Evolutionary conservation across 2,888 invertebrate species (phyloP).

Genomic region (Drosophila cognata): DNA sequence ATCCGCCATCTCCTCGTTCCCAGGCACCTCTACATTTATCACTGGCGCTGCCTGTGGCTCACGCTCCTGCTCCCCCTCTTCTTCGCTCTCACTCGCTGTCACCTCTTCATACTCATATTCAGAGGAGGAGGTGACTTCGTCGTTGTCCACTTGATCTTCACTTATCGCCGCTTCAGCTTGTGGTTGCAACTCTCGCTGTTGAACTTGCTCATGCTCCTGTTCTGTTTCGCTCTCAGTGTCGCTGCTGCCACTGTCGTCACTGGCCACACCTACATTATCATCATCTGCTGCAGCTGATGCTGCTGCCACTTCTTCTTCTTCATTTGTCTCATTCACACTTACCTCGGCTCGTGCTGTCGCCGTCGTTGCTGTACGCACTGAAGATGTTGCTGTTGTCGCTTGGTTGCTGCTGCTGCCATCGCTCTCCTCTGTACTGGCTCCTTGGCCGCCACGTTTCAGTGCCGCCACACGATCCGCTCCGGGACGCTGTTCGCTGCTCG

Average conservation of each 20-base stretch:
- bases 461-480: conserved; percentile 86
- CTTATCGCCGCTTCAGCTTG: conserved; percentile 3
- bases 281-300: neutral
- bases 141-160: conserved; percentile 2
- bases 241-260: conserved; percentile 58
- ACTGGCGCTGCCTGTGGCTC: conserved; percentile 34
- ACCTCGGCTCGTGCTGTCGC: conserved; percentile 91
- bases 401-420: conserved; percentile 86
- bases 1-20: conserved; percentile 37
- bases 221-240: conserved; percentile 45
- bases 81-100: conserved; percentile 64
- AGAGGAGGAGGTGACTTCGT: conserved; percentile 43
- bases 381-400: conserved; percentile 86
- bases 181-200: conserved; percentile 12
- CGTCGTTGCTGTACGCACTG: conserved; percentile 89
- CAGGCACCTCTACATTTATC: conserved; percentile 62
- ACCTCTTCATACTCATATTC: conserved; percentile 63
- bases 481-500: conserved; percentile 85
- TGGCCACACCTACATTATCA: conserved; percentile 29
- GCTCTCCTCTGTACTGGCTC: conserved; percentile 85
- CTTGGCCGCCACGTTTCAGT: conserved; percentile 83
- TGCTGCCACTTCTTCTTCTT: conserved; percentile 63
- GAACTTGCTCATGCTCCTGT: conserved; percentile 3
- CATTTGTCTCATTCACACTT: conserved; percentile 86
- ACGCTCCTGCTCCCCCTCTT: conserved; percentile 8